Evolutionary conservation across 64 coral and sea anemone species (phyloP).

Genomic region (Montipora efflorescens): DNA sequence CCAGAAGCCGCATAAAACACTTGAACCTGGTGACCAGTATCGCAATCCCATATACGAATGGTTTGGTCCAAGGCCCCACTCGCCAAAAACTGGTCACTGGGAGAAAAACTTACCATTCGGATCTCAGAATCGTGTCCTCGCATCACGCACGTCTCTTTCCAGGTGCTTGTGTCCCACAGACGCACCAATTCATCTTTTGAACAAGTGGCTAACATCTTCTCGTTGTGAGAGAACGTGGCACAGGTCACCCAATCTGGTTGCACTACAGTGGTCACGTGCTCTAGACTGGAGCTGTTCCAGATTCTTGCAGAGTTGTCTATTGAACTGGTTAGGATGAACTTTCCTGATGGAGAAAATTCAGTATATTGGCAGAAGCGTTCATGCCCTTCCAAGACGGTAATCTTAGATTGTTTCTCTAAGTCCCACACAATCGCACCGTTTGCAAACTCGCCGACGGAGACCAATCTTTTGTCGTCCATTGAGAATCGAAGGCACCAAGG

Average conservation of each 20-base stretch:
- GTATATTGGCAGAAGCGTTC: constrained; percentile 70
- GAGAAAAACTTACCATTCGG: constrained; percentile 64
- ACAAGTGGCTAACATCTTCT: constrained; percentile 47
- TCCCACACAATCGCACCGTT: constrained; percentile 67
- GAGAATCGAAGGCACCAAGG: constrained; percentile 69
- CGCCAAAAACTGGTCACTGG: constrained; percentile 50
- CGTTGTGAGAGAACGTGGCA: constrained; percentile 62
- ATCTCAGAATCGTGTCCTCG: constrained; percentile 67
- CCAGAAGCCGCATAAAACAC: constrained; percentile 64
- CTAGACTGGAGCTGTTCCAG: constrained; percentile 24
- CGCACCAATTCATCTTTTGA: constrained; percentile 62
- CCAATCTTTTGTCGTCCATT: constrained; percentile 42
- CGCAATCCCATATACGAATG: constrained; percentile 58
- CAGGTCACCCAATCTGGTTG: constrained; percentile 71
- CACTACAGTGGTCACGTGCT: constrained; percentile 46
- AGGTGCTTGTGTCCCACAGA: constrained; percentile 35
- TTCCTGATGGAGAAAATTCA: constrained; percentile 58
- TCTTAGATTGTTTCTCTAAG: constrained; percentile 27
- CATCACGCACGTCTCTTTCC: constrained; percentile 4
- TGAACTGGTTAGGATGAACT: constrained; percentile 64
- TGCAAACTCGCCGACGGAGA: constrained; percentile 64
- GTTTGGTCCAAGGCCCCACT: constrained; percentile 68
- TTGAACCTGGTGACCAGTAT: constrained; percentile 31
- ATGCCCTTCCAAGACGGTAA: constrained; percentile 48
- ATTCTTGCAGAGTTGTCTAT: constrained; percentile 66